Evolutionary conservation across 2,113 vertebrate species (phyloP), one percentile per base, ranked within the genome.

Genomic region (Gila orcuttii): DNA sequence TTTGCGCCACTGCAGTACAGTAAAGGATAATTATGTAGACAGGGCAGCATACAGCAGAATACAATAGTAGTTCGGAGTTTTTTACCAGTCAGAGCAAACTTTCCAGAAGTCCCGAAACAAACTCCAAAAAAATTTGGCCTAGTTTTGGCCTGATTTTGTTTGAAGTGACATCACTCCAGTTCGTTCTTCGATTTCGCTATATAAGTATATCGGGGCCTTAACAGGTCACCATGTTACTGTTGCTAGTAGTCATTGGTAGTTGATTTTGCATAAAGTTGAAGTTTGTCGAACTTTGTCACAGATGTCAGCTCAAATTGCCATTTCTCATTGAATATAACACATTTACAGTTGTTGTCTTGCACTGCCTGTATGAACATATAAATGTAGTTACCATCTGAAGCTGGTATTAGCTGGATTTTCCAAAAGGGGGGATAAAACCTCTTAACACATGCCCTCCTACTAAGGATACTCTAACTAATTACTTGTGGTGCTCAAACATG

Each of bases 401-500:
- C 28, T 81, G 60, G 60, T 15, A 47, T 81, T 81, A 71, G 9
- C 25, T 66, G 79, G 79, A 21, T 81, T 81, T 81, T 81, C 42
- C 36, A 33, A 39, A 52, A 50, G 73, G 25, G 73, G 6, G 73
- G 1, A 62, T 59, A 42, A 23, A 79, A 78, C 19, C 71, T 81
- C 42, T 68, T 59, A 55, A 73, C 86, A 13, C 28, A 55, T 77
- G 17, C 80, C 79, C 86, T 90, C 85, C 84, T 88, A 87, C 90
- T 90, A 91, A 90, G 92, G 92, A 93, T 89, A 90, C 91, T 91
- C 86, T 85, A 64, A 89, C 94, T 95, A 94, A 94, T 94, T 94
- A 93, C 92, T 90, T 87, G 75, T 89, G 90, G 89, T 95, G 91
- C 93, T 94, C 92, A 94, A 94, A 42, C 94, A 95, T 95, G 94